A percentile compares a stretch with the other conserved stretches of the same genome.
These are phyloP conservation scores for Orthonychiurus folsomi DNA, from an alignment of 2,888 invertebrate species.

Conservation along the genomic window DNA sequence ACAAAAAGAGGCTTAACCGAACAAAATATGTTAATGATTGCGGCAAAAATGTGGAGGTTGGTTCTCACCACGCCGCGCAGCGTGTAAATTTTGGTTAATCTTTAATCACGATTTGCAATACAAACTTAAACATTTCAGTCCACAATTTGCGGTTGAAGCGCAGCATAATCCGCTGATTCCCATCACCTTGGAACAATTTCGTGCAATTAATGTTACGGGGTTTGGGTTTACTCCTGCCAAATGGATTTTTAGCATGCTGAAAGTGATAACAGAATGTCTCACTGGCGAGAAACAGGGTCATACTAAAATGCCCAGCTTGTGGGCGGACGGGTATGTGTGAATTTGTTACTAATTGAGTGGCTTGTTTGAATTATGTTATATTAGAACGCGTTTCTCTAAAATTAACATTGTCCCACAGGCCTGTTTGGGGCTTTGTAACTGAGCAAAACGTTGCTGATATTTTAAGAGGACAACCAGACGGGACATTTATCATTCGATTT, in stretches of 20 bases:
- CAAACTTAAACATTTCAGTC: too few relatives aligned
- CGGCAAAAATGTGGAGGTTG: not conserved
- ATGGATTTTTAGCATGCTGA: not conserved
- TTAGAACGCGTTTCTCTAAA: too few relatives aligned
- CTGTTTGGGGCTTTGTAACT: not conserved
- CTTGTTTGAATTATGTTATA: not conserved
- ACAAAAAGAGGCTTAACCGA: not conserved
- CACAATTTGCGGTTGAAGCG: too few relatives aligned
- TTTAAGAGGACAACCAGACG: not conserved
- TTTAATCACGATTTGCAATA: too few relatives aligned
- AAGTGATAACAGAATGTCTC: not conserved
- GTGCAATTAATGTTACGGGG: too few relatives aligned
- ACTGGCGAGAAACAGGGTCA: not conserved
- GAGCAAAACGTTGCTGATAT: not conserved
- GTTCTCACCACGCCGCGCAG: too few relatives aligned
- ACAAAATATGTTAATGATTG: not conserved
- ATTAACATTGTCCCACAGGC: too few relatives aligned
- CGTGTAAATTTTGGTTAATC: not conserved
- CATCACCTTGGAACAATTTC: too few relatives aligned
- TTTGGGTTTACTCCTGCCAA: not conserved
- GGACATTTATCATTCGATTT: not conserved
- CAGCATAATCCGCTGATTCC: too few relatives aligned
- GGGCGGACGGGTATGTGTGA: too few relatives aligned
- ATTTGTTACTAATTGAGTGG: not conserved
- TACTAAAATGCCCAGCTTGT: not conserved